Base-by-base conservation (phyloP, 2,888 invertebrate species). In the Apamea crenata region DNA sequence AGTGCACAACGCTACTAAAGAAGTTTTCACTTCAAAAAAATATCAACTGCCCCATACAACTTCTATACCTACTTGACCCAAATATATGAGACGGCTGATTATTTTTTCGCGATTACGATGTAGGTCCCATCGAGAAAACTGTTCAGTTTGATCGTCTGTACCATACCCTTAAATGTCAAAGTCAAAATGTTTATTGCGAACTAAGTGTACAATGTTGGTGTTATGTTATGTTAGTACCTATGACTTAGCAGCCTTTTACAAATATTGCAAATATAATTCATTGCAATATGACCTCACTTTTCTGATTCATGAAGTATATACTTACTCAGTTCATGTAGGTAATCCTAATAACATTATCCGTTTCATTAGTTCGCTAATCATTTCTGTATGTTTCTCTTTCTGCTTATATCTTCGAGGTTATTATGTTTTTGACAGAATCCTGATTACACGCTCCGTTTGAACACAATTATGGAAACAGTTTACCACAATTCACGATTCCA, bases 381-480 rank as follows among this genome's bases (percentile, higher is more conserved):
- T 82, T 78, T 69, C 61, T 81, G 66, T 74, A 50, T 79, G 70
- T 81, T 78, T 61, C 80, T 80, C n/a, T 77, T 80, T 21, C 36
- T 76, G 80, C 76, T 80, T 81, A 82, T 79, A 74, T 87, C 81
- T 82, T 80, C 77, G 68, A 67, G 56, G 76, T 81, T 82, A 81
- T 82, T 81, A 87, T 83, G 68, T 50, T 78, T 81, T 65, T 68
- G 81, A 87, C 84, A 87, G 81, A 81, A 86, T 77, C n/a, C 84
- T 84, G 76, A 86, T 81, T 84, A 83, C 75, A 78, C 74, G 77
- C 47, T 59, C 75, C 53, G 50, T 77, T 74, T 79, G 66, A 63
- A 78, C 80, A 80, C 73, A 73, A 87, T 87, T 81, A 77, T 59
- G 72, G 77, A 25, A 66, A 81, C 32, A 69, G 63, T 69, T 78